phyloP scores from a whole-genome alignment of 2,888 invertebrate species.

The Acanthosepion lycidas region DNA sequence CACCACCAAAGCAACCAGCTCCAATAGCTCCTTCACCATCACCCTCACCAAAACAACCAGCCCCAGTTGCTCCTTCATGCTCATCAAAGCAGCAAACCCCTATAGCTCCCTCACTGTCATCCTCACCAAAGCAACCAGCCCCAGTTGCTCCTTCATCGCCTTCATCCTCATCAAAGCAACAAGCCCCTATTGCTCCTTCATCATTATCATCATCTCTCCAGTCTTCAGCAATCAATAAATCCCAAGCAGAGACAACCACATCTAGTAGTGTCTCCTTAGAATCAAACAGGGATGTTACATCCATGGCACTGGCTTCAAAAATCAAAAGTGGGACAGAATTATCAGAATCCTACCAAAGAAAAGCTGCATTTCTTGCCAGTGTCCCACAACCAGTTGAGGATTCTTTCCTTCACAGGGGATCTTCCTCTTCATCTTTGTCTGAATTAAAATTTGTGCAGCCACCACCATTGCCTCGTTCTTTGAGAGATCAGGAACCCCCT shows the following conservation, averaged over 20 bases:
- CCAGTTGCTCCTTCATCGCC: neutral
- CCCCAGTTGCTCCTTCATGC: neutral
- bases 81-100: neutral
- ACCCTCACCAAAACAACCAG: neutral
- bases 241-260: too few relatives aligned
- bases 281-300: neutral
- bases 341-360: conserved; percentile 25
- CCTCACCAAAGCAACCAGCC: neutral
- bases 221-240: too few relatives aligned
- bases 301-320: neutral
- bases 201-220: neutral
- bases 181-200: neutral
- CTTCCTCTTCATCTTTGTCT: neutral
- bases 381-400: neutral
- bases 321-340: neutral
- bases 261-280: too few relatives aligned
- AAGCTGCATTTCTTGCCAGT: neutral
- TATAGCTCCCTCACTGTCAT: neutral
- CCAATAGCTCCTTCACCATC: neutral
- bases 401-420: neutral
- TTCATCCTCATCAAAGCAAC: neutral
- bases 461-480: neutral
- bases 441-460: neutral
- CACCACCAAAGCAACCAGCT: neutral
- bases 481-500: neutral